Conservation (phyloP, 2,888 invertebrate species). For the Chrysopilus asiliformis region DNA sequence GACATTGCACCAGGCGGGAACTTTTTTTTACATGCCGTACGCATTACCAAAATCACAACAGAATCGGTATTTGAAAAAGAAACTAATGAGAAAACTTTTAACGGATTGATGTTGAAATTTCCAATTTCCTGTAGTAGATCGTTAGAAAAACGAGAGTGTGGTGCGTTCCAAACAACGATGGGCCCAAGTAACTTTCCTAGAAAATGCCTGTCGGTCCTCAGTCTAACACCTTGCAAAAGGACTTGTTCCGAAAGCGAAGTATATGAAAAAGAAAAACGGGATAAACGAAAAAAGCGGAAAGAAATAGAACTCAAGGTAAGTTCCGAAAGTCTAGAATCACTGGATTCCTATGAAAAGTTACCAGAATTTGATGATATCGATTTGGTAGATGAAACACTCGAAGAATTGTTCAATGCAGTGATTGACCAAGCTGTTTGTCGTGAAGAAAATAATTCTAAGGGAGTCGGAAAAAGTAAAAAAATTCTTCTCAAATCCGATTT, state of each 20-base stretch:
- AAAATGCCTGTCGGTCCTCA: constrained; percentile 16
- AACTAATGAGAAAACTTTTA: constrained; percentile 1
- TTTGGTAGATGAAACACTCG: constrained; percentile 20
- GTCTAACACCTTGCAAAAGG: constrained; percentile 15
- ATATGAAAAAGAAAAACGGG: constrained; percentile 3
- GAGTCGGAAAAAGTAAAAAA: constrained; percentile 22
- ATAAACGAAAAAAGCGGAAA: constrained; percentile 9
- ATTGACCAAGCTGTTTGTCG: not conserved
- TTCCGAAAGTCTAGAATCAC: constrained; percentile 25
- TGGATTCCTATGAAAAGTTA: constrained; percentile 23
- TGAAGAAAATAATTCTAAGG: not conserved
- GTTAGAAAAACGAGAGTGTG: not conserved
- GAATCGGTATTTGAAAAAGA: constrained; percentile 8
- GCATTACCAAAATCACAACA: constrained; percentile 20
- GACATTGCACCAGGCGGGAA: constrained; percentile 36
- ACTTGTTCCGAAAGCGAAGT: constrained; percentile 14
- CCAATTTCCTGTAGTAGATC: constrained; percentile 5
- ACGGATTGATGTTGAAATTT: constrained; percentile 2
- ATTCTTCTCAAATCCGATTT: constrained; percentile 27
- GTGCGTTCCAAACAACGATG: too few species aligned
- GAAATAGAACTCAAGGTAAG: constrained; percentile 1
- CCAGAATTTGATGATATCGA: constrained; percentile 21
- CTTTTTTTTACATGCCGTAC: constrained; percentile 44
- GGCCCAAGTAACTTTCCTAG: constrained; percentile 1
- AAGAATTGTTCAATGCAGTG: constrained; percentile 20